Conservation (phyloP, 2,113 vertebrate species). For the Halcyon senegalensis region DNA sequence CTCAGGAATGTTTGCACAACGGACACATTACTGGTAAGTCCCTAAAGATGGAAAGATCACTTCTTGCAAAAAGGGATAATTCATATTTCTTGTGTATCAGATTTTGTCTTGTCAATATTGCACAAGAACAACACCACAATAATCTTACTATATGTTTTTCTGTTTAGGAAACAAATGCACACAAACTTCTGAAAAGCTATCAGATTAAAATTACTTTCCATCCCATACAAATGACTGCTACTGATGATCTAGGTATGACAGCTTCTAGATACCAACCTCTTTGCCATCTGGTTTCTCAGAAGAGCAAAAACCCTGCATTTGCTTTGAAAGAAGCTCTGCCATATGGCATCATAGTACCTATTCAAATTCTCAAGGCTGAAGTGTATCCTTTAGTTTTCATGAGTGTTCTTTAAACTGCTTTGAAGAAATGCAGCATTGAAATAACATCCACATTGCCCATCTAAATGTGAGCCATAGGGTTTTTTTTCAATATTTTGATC, state of each 20-base stretch:
- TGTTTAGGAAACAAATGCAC: background rate
- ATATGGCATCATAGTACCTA: background rate
- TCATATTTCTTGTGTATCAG: background rate
- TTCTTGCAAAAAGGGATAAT: background rate
- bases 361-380: constrained; percentile 20
- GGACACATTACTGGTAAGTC: background rate
- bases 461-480: background rate
- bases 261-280: constrained; percentile 10
- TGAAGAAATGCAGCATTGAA: background rate
- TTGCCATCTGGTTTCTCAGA: constrained; percentile 1
- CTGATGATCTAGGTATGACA: background rate
- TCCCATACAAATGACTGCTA: background rate
- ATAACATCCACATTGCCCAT: background rate
- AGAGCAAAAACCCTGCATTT: background rate
- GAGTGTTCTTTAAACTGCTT: constrained; percentile 2
- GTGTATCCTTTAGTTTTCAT: background rate
- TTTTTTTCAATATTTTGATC: background rate
- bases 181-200: background rate
- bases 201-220: background rate
- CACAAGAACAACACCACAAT: background rate
- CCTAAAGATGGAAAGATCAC: background rate
- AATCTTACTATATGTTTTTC: background rate
- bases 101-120: background rate
- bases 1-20: background rate
- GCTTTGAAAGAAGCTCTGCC: background rate